A percentile compares a stretch with the other conserved stretches of the same genome.
These are phyloP conservation scores for Botrylloides violaceus DNA, from an alignment of 23 tunicate genomes.

Conservation along the genomic window DNA sequence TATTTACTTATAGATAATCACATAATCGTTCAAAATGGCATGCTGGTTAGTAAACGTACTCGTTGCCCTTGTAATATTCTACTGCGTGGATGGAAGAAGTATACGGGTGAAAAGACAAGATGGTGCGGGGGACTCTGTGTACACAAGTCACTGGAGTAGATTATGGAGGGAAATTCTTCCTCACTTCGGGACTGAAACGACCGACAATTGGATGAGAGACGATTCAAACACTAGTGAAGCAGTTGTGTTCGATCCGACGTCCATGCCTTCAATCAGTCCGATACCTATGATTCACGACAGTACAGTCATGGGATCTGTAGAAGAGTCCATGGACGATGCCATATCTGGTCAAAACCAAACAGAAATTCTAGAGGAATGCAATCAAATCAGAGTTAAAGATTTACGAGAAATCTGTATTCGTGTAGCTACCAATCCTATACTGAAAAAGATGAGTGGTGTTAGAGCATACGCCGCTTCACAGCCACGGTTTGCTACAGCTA, in stretches of 20 bases:
- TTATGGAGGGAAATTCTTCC: background rate
- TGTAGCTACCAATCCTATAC: conserved; percentile 21
- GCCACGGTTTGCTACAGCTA: background rate
- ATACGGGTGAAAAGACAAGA: background rate
- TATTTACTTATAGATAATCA: background rate
- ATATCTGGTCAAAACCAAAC: background rate
- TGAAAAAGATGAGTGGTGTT: background rate
- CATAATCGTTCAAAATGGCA: background rate
- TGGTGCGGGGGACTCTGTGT: background rate
- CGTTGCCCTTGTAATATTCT: background rate
- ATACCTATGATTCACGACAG: background rate
- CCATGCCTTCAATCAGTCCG: background rate
- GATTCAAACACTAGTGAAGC: background rate
- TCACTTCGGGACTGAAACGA: background rate
- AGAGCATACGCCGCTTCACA: background rate
- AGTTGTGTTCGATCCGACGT: background rate
- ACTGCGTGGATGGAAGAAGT: background rate
- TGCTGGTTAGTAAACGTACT: background rate
- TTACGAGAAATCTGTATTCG: conserved; percentile 9
- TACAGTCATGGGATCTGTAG: background rate
- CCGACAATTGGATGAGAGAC: background rate
- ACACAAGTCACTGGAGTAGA: background rate
- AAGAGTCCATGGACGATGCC: background rate
- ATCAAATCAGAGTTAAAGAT: background rate
- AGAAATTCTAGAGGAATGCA: conserved; percentile 7